phyloP scores from a whole-genome alignment of 2,888 invertebrate species.

The Mycalesis mineus region DNA sequence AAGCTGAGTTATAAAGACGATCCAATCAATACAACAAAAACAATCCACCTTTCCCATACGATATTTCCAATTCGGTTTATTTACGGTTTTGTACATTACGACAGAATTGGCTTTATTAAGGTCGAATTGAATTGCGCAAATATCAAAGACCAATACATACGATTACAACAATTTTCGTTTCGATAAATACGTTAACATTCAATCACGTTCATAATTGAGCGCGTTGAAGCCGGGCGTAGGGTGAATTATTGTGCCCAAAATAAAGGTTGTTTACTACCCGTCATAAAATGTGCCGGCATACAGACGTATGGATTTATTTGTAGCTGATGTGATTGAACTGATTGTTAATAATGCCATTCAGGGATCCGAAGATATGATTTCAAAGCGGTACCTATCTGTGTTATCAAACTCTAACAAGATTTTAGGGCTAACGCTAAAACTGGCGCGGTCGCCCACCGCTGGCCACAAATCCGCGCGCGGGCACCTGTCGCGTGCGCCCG shows the following conservation, averaged over 20 bases:
- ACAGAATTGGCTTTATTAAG: neutral
- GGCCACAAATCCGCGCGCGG: too few relatives aligned
- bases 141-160: constrained; percentile 8
- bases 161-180: constrained; percentile 6
- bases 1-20: too few relatives aligned
- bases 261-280: constrained; percentile 19
- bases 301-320: constrained; percentile 14
- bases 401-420: too few relatives aligned
- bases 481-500: too few relatives aligned
- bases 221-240: constrained; percentile 24
- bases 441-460: too few relatives aligned
- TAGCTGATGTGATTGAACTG: constrained; percentile 9
- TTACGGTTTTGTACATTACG: neutral
- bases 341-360: too few relatives aligned
- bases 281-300: constrained; percentile 18
- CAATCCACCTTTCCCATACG: too few relatives aligned
- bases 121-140: neutral
- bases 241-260: constrained; percentile 24
- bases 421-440: too few relatives aligned
- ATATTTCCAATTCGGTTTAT: neutral
- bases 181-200: constrained; percentile 24
- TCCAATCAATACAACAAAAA: too few relatives aligned
- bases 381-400: too few relatives aligned
- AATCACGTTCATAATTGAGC: constrained; percentile 31
- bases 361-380: too few relatives aligned